phyloP scores from a whole-genome alignment of 2,797 vertebrate genomes.

The Enteromius thamalakanensis region DNA sequence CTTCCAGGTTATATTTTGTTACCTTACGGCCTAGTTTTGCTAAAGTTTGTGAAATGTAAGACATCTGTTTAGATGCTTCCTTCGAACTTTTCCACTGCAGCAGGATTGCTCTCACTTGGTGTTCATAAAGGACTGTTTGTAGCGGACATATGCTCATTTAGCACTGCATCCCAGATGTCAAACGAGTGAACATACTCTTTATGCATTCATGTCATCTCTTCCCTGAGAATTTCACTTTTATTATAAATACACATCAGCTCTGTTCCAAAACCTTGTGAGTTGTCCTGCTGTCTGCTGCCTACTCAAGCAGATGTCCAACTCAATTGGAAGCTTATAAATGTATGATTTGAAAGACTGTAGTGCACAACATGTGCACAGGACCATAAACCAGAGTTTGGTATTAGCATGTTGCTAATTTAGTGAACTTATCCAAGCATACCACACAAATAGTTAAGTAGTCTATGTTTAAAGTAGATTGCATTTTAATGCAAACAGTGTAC shows the following conservation, averaged over 20 bases:
- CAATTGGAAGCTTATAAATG: slow-evolving; percentile 5
- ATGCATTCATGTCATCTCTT: background rate
- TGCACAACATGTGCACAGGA: background rate
- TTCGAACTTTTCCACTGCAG: slow-evolving; percentile 2
- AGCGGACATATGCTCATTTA: slow-evolving; percentile 25
- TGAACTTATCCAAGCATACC: background rate
- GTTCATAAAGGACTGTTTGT: slow-evolving; percentile 10
- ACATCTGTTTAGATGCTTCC: slow-evolving; percentile 15
- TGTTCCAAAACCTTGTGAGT: background rate
- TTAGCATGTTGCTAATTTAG: background rate
- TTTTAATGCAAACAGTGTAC: background rate
- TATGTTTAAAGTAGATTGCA: background rate
- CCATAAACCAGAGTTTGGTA: background rate
- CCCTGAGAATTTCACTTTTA: slow-evolving; percentile 6
- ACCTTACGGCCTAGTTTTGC: slow-evolving; percentile 20
- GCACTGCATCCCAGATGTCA: background rate
- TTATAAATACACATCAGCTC: slow-evolving; percentile 6
- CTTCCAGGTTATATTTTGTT: slow-evolving; percentile 10
- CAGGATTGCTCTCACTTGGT: background rate
- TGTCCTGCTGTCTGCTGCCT: slow-evolving; percentile 15
- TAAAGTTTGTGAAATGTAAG: slow-evolving; percentile 26
- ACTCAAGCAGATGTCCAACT: slow-evolving; percentile 2
- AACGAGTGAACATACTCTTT: background rate
- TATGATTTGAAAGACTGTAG: slow-evolving; percentile 3
- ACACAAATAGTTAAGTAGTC: background rate